phyloP scores from a whole-genome alignment of 2,797 vertebrate species.

The Australoheros facetus region DNA sequence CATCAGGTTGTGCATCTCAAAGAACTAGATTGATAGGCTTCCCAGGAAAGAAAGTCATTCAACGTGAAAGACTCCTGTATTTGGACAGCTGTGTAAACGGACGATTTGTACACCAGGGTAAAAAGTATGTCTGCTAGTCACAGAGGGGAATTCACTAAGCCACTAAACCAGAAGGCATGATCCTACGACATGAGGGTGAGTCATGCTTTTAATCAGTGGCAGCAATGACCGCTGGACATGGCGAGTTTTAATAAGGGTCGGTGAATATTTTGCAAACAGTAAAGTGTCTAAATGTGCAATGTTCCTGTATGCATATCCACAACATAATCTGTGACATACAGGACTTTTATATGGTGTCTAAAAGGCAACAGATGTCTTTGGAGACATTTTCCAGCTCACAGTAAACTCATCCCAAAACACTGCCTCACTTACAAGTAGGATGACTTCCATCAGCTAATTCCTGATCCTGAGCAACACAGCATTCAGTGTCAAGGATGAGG shows the following conservation, averaged over 20 bases:
- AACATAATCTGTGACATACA: not conserved
- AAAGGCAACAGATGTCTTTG: conserved; percentile 28
- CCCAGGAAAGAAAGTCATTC: conserved; percentile 46
- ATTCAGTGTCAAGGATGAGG: conserved; percentile 40
- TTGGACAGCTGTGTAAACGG: conserved; percentile 75
- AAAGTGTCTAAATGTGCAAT: not conserved
- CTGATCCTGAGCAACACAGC: conserved; percentile 28
- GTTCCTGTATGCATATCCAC: not conserved
- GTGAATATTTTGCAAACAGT: conserved; percentile 9
- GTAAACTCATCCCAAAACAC: not conserved
- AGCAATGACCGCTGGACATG: conserved; percentile 24
- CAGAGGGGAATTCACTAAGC: conserved; percentile 52
- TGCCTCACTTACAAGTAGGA: conserved; percentile 26
- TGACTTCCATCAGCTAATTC: conserved; percentile 34
- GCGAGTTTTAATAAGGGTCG: conserved; percentile 35
- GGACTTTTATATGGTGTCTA: not conserved
- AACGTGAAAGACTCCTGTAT: conserved; percentile 64
- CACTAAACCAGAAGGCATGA: conserved; percentile 49
- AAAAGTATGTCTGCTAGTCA: conserved; percentile 37
- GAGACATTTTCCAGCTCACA: conserved; percentile 13
- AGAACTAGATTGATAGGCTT: conserved; percentile 26
- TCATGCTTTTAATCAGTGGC: conserved; percentile 56
- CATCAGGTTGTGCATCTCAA: conserved; percentile 43
- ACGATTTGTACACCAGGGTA: conserved; percentile 34
- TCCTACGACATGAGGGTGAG: conserved; percentile 26